These are phyloP conservation scores for Meleagris gallopavo DNA, from an alignment of 2,113 vertebrate species.

Conservation along the genomic window DNA sequence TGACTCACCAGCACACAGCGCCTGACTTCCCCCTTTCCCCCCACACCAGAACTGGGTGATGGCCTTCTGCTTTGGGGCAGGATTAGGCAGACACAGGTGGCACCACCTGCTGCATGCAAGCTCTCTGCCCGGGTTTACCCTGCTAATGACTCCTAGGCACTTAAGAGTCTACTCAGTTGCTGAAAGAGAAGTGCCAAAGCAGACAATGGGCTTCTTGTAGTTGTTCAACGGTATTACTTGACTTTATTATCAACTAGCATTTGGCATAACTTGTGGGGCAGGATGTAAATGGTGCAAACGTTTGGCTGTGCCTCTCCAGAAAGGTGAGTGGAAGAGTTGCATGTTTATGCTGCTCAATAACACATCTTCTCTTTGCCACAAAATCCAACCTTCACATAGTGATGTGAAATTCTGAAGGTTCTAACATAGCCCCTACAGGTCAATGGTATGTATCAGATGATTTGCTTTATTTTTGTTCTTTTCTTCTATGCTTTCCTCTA, in stretches of 20 bases:
- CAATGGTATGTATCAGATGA: not conserved
- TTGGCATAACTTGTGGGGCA: not conserved
- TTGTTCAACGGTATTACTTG: not conserved
- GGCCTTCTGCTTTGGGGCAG: not conserved
- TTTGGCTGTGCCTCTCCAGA: not conserved
- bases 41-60: not conserved
- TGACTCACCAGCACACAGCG: not conserved
- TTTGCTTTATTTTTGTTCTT: not conserved
- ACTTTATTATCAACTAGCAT: not conserved
- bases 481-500: not conserved
- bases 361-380: not conserved
- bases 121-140: not conserved
- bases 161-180: conserved; percentile 17
- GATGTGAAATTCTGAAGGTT: not conserved
- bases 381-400: not conserved
- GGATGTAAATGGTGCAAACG: rapidly evolving
- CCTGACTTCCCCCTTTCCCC: not conserved
- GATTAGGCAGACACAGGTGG: conserved; percentile 56
- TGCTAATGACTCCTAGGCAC: not conserved
- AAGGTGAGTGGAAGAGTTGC: not conserved
- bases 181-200: not conserved
- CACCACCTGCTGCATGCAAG: conserved; percentile 20
- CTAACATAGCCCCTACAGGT: not conserved
- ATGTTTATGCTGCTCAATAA: not conserved
- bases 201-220: conserved; percentile 48